Base-by-base conservation (phyloP, 2,888 invertebrate species). In the Torymus aiolomorphi region DNA sequence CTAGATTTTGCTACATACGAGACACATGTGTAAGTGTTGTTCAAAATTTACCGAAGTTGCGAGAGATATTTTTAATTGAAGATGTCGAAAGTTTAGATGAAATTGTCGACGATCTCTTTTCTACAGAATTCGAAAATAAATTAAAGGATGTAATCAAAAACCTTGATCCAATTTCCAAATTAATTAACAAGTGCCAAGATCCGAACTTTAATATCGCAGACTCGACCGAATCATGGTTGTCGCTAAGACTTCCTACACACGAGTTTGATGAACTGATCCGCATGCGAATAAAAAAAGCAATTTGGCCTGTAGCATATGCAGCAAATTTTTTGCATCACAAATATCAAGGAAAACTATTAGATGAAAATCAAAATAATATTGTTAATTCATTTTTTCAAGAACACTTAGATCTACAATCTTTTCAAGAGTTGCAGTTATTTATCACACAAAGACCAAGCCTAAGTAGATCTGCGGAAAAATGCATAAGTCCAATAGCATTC, bases 121-220 rank as follows among this genome's bases (percentile, higher is more conserved):
- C 20, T 73, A 2, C 18, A 52, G 73, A 63, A 10, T 56, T 72
- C 42, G 18, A 59, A 59, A 42, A 49, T 11, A 24, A n/a, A 52
- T 12, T 73, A 11, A 24, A 52, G 11, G 51, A 54, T n/a, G 20
- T 24, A 20, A 63, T 20, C 14, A 59, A n/a, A n/a, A 73, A 73
- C 20, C 61, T 73, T 8, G 42, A 52, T 24, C 76, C 67, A 4
- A 59, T 76, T 20, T 76, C 67, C 24, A 67, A 61, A 18, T 18
- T 76, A 4, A 76, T 76, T 11, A 67, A 76, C 14, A 57, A 62
- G n/a, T n/a, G n/a, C n/a, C n/a, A n/a, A n/a, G n/a, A n/a, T n/a
- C n/a, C n/a, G n/a, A n/a, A n/a, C n/a, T n/a, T 8, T 42, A 62
- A 76, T 49, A 61, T 67, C 2, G 76, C 76, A 2, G 76, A 76